Conservation (phyloP, 2,888 invertebrate species). For the Mythimna lalbum region DNA sequence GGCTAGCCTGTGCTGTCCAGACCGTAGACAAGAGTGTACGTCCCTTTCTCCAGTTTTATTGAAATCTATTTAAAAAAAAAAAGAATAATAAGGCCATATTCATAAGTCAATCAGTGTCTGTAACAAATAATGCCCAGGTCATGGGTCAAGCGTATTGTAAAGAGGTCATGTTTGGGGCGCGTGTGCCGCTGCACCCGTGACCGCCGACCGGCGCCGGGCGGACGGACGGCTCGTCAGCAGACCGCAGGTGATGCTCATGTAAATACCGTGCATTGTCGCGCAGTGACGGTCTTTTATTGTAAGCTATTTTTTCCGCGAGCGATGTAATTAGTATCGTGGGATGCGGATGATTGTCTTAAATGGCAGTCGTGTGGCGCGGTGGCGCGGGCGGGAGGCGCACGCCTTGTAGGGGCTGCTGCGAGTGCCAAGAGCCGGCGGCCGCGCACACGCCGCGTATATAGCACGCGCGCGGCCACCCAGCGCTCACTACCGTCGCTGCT, state of each 20-base stretch:
- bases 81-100: no score
- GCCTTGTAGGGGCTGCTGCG: slow-evolving; percentile 65
- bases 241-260: not conserved
- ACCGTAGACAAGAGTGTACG: no score
- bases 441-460: slow-evolving; percentile 60
- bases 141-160: no score
- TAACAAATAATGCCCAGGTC: no score
- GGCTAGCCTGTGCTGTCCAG: no score
- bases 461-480: slow-evolving; percentile 42
- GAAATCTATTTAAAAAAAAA: no score
- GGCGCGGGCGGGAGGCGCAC: slow-evolving; percentile 47
- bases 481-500: slow-evolving; percentile 60
- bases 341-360: slow-evolving; percentile 74
- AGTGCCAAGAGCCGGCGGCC: slow-evolving; percentile 58
- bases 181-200: not conserved
- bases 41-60: no score
- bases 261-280: not conserved
- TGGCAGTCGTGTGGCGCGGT: slow-evolving; percentile 66
- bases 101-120: no score
- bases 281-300: slow-evolving; percentile 41
- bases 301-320: slow-evolving; percentile 69
- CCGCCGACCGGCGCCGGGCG: not conserved
- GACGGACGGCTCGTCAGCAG: not conserved
- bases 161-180: not conserved
- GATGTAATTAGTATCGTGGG: slow-evolving; percentile 67